These are phyloP conservation scores for Forbesichthys agassizii DNA, from an alignment of 2,113 vertebrate genomes.

Conservation along the genomic window DNA sequence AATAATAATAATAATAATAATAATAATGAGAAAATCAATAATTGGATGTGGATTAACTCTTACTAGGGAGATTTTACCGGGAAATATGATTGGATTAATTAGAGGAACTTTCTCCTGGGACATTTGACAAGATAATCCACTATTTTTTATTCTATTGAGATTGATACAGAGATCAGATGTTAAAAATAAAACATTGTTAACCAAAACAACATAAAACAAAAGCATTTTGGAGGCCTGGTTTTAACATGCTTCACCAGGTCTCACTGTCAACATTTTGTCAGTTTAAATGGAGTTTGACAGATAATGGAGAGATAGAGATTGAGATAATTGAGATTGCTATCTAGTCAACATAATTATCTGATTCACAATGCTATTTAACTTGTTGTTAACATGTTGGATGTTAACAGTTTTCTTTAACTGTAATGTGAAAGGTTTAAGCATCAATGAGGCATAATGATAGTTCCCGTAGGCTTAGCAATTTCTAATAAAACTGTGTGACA, in stretches of 20 bases:
- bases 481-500: constrained; percentile 74
- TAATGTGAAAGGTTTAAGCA: constrained; percentile 57
- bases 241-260: background rate
- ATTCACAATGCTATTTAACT: constrained; percentile 11
- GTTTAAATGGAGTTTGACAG: constrained; percentile 15
- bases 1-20: background rate
- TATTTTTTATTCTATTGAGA: constrained; percentile 18
- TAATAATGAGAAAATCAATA: constrained; percentile 58
- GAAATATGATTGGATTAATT: constrained; percentile 60
- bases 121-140: constrained; percentile 40
- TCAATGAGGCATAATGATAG: constrained; percentile 66
- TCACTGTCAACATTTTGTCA: background rate
- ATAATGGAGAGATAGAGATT: background rate
- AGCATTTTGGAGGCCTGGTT: background rate
- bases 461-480: constrained; percentile 66
- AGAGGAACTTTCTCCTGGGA: constrained; percentile 44
- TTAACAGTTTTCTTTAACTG: constrained; percentile 40
- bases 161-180: background rate
- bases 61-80: constrained; percentile 64
- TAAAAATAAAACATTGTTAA: background rate
- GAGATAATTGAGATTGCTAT: constrained; percentile 10
- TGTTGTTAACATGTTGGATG: constrained; percentile 34
- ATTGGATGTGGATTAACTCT: constrained; percentile 63
- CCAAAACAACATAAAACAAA: background rate
- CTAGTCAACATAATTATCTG: constrained; percentile 4